Conservation (phyloP, 2,113 vertebrate species). For the Syrrhaptes paradoxus region DNA sequence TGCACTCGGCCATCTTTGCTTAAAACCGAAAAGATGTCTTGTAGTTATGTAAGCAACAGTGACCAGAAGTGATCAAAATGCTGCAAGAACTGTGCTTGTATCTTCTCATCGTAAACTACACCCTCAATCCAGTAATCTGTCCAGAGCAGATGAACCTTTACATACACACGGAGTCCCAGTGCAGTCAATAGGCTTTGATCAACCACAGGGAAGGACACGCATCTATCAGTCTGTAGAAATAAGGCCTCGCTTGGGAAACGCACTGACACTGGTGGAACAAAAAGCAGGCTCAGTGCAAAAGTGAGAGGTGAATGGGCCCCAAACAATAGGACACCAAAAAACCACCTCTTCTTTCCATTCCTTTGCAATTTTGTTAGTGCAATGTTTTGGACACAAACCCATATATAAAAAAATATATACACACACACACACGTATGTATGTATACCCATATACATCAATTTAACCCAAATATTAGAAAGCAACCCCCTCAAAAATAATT, state of each 20-base stretch:
- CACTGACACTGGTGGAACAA: slow-evolving; percentile 6
- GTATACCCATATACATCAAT: not conserved
- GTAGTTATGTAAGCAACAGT: not conserved
- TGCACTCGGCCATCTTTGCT: not conserved
- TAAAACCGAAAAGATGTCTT: not conserved
- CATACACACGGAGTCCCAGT: not conserved
- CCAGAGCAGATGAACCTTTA: not conserved
- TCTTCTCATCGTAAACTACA: not conserved
- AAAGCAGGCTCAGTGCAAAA: slow-evolving; percentile 33
- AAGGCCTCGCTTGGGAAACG: not conserved
- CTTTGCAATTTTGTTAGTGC: not conserved
- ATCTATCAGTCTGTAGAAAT: not conserved
- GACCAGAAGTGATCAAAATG: not conserved
- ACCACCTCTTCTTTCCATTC: not conserved
- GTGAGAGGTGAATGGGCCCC: slow-evolving; percentile 29
- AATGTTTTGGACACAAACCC: not conserved
- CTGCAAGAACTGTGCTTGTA: not conserved
- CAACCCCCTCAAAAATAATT: not conserved
- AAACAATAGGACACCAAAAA: slow-evolving; percentile 29
- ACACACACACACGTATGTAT: fast-evolving
- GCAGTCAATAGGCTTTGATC: not conserved
- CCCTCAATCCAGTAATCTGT: not conserved
- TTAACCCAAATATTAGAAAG: not conserved
- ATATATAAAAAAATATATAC: not conserved
- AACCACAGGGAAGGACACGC: not conserved